Percentiles rank a stretch among this genome's conserved stretches.
phyloP scores from a whole-genome alignment of 2,113 vertebrate genomes.

The Orientallactaga bullata region DNA sequence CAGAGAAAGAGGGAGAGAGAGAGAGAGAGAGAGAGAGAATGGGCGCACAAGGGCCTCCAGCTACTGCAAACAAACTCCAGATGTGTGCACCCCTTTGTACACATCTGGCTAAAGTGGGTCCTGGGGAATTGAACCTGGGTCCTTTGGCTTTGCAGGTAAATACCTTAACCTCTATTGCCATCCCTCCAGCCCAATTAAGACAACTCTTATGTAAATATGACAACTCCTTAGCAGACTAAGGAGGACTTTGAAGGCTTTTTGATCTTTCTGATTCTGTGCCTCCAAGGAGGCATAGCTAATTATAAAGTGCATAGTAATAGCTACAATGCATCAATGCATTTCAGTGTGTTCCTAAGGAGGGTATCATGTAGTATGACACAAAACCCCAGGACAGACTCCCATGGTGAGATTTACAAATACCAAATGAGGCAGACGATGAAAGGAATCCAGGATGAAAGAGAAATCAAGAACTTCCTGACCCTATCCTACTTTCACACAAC shows the following conservation, averaged over 20 bases:
- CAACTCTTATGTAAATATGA: background rate
- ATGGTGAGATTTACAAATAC: background rate
- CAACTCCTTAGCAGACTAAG: background rate
- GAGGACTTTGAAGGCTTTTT: background rate
- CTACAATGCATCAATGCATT: no score
- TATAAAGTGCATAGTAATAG: background rate
- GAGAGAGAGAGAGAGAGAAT: no score
- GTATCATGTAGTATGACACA: background rate
- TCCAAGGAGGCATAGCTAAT: background rate
- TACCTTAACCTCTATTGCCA: no score
- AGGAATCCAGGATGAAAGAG: background rate
- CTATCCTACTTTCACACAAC: background rate
- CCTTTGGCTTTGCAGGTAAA: no score
- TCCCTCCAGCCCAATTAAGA: no score
- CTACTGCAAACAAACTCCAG: no score
- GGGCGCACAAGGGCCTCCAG: no score
- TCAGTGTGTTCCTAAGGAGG: no score
- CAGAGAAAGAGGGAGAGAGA: no score
- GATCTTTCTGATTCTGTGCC: background rate
- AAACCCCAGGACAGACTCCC: background rate
- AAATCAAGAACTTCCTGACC: background rate
- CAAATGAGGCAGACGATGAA: slow-evolving; percentile 7
- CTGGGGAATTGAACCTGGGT: no score
- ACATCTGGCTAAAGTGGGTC: no score
- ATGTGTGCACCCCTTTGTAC: no score